Evolutionary conservation across 2,888 invertebrate species (phyloP).

Genomic region (Rapana venosa): DNA sequence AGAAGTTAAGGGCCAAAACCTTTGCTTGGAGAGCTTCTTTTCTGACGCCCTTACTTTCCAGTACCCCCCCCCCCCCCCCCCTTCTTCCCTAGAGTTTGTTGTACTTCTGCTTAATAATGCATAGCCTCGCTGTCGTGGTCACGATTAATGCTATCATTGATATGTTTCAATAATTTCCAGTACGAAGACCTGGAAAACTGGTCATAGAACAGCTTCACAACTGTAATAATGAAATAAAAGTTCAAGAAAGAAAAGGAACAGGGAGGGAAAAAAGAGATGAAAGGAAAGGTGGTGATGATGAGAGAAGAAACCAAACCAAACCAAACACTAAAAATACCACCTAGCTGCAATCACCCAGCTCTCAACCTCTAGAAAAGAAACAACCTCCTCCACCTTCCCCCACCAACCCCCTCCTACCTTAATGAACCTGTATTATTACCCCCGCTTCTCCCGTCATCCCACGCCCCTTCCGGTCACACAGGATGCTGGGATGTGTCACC

Average conservation of each 20-base stretch:
- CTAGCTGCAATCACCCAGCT: neutral
- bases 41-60: too few relatives aligned
- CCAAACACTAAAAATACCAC: neutral
- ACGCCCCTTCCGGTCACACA: slow-evolving; percentile 13
- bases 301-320: neutral
- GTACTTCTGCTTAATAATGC: too few relatives aligned
- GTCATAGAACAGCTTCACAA: too few relatives aligned
- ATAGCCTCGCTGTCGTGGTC: too few relatives aligned
- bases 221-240: too few relatives aligned
- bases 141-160: too few relatives aligned
- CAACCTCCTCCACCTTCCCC: neutral
- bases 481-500: neutral
- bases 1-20: too few relatives aligned
- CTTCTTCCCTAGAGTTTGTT: too few relatives aligned
- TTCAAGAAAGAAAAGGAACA: neutral
- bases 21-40: too few relatives aligned
- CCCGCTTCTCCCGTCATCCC: neutral
- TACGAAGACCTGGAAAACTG: too few relatives aligned
- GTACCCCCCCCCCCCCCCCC: too few relatives aligned
- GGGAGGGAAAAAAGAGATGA: neutral
- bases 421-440: neutral
- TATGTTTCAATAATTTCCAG: too few relatives aligned
- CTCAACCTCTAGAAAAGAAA: neutral
- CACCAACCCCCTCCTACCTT: neutral
- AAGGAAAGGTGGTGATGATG: neutral